Conservation (phyloP, 2,888 invertebrate species). For the Chaitophorus viminalis region DNA sequence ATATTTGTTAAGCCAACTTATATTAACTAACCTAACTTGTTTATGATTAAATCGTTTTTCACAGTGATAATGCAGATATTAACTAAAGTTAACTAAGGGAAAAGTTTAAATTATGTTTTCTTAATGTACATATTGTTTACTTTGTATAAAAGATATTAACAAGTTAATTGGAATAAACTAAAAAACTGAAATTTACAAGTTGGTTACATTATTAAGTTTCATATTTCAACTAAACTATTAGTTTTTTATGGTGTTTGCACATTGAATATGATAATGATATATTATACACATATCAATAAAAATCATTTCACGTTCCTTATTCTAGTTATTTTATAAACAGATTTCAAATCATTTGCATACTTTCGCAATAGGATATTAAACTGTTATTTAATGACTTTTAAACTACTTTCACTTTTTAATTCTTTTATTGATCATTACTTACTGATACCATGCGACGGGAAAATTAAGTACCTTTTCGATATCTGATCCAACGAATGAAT, state of each 20-base stretch:
- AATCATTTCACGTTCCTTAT: neutral
- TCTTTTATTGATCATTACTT: neutral
- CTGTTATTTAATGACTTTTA: conserved; percentile 37
- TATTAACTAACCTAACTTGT: neutral
- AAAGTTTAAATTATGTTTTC: too few species aligned
- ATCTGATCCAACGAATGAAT: conserved; percentile 26
- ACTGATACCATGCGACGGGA: neutral
- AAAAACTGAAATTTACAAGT: neutral
- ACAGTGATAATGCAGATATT: too few species aligned
- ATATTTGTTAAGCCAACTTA: neutral
- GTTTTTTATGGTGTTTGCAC: neutral
- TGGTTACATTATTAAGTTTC: neutral
- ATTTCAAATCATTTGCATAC: conserved; percentile 19
- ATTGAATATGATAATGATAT: neutral
- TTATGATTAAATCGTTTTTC: too few species aligned
- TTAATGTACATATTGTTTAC: too few species aligned
- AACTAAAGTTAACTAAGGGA: too few species aligned
- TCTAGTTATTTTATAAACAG: neutral
- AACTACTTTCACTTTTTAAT: conserved; percentile 3
- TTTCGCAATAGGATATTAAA: conserved; percentile 14
- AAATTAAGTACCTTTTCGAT: neutral
- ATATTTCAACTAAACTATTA: neutral
- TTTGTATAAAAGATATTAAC: too few species aligned
- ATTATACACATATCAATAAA: neutral
- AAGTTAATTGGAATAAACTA: too few species aligned